phyloP scores from a whole-genome alignment of 1,140 invertebrate genomes.

The Hyles vespertilio region DNA sequence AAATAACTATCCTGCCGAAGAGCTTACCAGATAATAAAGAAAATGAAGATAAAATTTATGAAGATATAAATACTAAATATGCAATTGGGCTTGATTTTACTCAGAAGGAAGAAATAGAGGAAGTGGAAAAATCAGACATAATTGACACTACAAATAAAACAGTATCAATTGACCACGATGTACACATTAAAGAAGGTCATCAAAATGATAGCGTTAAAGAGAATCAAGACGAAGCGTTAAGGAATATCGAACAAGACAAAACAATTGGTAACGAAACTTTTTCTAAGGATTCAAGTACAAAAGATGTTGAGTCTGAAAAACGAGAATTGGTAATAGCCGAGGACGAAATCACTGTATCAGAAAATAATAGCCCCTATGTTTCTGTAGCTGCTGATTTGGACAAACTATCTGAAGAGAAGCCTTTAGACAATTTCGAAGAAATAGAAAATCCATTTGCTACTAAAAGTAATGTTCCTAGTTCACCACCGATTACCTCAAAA shows the following conservation, averaged over 20 bases:
- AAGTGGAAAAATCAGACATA: not conserved
- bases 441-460: slow-evolving; percentile 23
- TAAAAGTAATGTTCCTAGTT: slow-evolving; percentile 20
- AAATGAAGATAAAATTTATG: too few species aligned
- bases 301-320: not conserved
- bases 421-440: slow-evolving; percentile 16
- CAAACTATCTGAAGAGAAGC: slow-evolving; percentile 9
- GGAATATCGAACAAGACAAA: too few species aligned
- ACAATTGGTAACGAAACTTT: too few species aligned
- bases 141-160: not conserved
- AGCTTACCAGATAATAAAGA: too few species aligned
- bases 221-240: too few species aligned
- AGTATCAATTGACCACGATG: not conserved
- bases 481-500: slow-evolving; percentile 44
- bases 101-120: too few species aligned
- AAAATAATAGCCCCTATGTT: slow-evolving; percentile 46
- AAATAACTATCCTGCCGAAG: too few species aligned
- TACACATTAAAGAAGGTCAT: not conserved
- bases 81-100: too few species aligned
- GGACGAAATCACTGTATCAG: slow-evolving; percentile 41
- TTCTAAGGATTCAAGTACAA: not conserved
- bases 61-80: too few species aligned
- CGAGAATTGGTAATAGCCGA: slow-evolving; percentile 9
- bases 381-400: slow-evolving; percentile 29
- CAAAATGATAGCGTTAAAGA: too few species aligned